phyloP scores from a whole-genome alignment of 2,113 vertebrate species.

The Oreotrochilus melanogaster region DNA sequence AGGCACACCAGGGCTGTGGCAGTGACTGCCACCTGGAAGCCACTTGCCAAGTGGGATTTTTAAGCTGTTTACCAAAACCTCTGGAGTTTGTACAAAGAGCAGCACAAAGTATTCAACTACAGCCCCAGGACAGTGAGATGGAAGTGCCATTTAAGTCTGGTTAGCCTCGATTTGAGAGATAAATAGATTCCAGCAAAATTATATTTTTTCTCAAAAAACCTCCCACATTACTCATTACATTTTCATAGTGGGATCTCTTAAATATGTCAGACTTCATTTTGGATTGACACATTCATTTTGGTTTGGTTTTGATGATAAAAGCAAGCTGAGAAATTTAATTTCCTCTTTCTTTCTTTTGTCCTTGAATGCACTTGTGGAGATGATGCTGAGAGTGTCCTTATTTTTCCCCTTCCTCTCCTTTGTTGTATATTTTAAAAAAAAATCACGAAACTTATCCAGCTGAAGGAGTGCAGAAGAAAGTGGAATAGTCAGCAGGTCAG shows the following conservation, averaged over 20 bases:
- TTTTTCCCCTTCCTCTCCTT: neutral
- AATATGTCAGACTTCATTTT: neutral
- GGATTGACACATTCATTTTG: neutral
- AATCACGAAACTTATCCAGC: neutral
- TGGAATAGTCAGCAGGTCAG: neutral
- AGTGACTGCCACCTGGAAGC: neutral
- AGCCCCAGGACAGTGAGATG: neutral
- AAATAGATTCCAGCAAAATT: neutral
- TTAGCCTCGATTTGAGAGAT: neutral
- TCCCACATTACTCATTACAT: neutral
- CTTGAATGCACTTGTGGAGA: neutral
- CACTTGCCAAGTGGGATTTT: accelerated
- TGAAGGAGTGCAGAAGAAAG: neutral
- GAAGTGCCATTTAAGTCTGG: neutral
- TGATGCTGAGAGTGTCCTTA: neutral
- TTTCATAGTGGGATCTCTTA: neutral
- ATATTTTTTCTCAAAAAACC: neutral
- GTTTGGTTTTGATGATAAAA: neutral
- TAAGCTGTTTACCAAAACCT: neutral
- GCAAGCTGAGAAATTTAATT: neutral
- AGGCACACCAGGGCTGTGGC: neutral
- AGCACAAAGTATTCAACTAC: neutral
- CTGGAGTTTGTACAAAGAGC: accelerated
- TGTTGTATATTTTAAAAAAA: neutral
- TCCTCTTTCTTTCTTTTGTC: slow-evolving; percentile 19